Percentiles rank a stretch among this genome's conserved stretches.
Evolutionary conservation across 2,113 vertebrate species (phyloP).

Genomic region (Thamnophis sirtalis): DNA sequence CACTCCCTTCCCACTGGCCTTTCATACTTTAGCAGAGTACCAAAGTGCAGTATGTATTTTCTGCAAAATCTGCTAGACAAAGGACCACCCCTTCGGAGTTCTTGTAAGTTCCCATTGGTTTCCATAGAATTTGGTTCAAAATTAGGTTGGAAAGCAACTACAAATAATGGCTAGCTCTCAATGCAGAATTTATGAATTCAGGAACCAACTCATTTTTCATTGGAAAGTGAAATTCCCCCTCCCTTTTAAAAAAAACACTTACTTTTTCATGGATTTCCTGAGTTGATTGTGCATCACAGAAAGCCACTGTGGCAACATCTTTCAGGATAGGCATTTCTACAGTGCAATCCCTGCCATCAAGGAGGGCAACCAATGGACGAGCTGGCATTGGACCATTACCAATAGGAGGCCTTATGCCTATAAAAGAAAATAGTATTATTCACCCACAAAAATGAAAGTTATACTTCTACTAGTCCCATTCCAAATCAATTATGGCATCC

Average conservation of each 20-base stretch:
- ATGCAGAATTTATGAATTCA: background rate
- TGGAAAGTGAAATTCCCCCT: background rate
- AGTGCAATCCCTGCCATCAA: constrained; percentile 88
- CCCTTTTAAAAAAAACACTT: background rate
- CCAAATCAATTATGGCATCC: background rate
- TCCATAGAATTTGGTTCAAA: background rate
- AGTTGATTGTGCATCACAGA: constrained; percentile 89
- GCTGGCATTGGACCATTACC: constrained; percentile 88
- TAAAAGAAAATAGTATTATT: constrained; percentile 11
- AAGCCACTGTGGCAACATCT: constrained; percentile 88
- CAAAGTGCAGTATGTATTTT: background rate
- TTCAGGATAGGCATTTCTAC: constrained; percentile 92
- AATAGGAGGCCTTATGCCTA: constrained; percentile 87
- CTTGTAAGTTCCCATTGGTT: background rate
- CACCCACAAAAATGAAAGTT: background rate
- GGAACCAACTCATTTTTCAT: background rate
- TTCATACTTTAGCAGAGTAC: background rate
- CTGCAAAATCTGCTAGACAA: background rate
- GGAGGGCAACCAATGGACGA: constrained; percentile 84
- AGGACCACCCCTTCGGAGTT: background rate
- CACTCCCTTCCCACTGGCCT: background rate
- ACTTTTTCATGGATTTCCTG: constrained; percentile 94
- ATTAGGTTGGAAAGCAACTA: background rate
- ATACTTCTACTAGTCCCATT: background rate
- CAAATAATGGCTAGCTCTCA: background rate